Evolutionary conservation across 2,113 vertebrate genomes (phyloP).

Genomic region (Rhinolophus sinicus): DNA sequence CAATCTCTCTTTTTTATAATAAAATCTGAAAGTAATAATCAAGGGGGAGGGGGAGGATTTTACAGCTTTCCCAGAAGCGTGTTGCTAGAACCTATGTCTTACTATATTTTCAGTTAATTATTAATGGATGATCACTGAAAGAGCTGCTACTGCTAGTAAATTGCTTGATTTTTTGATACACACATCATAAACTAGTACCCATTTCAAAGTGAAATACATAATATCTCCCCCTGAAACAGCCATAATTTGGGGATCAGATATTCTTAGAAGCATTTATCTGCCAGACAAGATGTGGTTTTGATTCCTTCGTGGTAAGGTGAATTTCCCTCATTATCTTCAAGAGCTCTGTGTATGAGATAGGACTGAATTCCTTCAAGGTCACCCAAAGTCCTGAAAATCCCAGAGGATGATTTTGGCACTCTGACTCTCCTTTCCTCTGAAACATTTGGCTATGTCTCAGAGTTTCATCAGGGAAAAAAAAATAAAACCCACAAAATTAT

Average conservation of each 20-base stretch:
- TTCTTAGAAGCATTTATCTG: conserved; percentile 21
- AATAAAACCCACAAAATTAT: conserved; percentile 34
- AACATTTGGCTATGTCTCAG: conserved; percentile 30
- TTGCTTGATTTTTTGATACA: background rate
- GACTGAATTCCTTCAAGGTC: conserved; percentile 43
- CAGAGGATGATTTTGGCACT: conserved; percentile 19
- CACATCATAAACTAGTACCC: background rate
- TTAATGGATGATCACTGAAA: background rate
- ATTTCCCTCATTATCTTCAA: conserved; percentile 52
- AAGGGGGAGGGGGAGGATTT: background rate
- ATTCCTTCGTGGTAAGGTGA: conserved; percentile 41
- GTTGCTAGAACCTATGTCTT: background rate
- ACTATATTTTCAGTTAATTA: background rate
- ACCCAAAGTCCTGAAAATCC: conserved; percentile 1
- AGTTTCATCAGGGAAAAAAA: conserved; percentile 18
- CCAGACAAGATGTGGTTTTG: conserved; percentile 39
- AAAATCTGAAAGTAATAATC: conserved; percentile 28
- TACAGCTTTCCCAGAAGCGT: background rate
- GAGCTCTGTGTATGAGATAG: background rate
- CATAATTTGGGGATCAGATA: conserved; percentile 33
- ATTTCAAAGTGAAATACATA: conserved; percentile 45
- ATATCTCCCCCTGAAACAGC: background rate
- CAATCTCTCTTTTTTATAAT: background rate
- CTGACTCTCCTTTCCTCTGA: conserved; percentile 8
- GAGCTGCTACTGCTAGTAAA: background rate